Conservation (phyloP, 2,888 invertebrate genomes). For the Eristalinus aeneus region DNA sequence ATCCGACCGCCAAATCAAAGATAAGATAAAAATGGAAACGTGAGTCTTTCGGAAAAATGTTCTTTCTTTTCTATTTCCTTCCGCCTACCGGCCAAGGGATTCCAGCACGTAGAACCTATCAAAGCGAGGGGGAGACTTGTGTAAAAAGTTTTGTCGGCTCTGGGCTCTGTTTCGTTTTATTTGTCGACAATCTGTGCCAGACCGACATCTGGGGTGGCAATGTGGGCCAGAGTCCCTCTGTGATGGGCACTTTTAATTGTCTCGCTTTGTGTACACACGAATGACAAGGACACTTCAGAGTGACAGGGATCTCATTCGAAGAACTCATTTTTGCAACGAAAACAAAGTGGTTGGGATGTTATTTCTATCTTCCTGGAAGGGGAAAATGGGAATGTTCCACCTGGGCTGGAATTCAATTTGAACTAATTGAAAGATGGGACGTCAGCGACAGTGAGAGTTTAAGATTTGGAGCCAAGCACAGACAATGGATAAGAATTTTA, state of each 20-base stretch:
- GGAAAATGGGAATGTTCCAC: background rate
- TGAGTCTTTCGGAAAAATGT: background rate
- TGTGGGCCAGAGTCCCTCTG: background rate
- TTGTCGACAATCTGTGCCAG: background rate
- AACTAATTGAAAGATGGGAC: background rate
- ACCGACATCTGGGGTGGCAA: background rate
- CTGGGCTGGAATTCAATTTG: background rate
- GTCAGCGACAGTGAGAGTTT: background rate
- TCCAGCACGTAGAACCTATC: background rate
- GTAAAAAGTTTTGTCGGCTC: background rate
- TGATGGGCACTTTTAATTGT: constrained; percentile 42
- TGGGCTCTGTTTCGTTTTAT: background rate
- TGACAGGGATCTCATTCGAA: background rate
- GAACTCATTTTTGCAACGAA: background rate
- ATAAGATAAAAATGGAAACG: constrained; percentile 7
- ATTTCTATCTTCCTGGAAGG: background rate
- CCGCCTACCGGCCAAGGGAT: background rate
- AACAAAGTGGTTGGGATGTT: background rate
- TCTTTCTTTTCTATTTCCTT: background rate
- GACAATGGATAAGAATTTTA: background rate
- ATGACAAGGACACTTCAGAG: constrained; percentile 16
- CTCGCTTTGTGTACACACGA: constrained; percentile 1
- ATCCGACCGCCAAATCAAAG: constrained; percentile 38
- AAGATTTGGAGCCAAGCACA: no score
- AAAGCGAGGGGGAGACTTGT: background rate